Evolutionary conservation across 2,113 vertebrate genomes (phyloP).

Genomic region (Antigone vipio): DNA sequence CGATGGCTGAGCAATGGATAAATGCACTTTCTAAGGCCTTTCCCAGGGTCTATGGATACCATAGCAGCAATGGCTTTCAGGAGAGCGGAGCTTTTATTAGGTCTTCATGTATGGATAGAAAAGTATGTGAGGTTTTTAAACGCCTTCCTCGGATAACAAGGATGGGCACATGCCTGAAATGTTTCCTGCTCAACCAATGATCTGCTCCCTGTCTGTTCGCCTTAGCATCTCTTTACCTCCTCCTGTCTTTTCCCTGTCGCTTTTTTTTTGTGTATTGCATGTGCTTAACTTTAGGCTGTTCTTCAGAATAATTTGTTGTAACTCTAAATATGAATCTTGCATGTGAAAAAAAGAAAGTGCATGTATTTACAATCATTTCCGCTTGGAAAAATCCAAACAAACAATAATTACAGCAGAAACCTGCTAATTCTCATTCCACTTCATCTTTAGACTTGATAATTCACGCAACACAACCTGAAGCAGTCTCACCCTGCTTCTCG

Average conservation of each 20-base stretch:
- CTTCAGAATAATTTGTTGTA: neutral
- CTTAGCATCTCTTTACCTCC: neutral
- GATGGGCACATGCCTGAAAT: neutral
- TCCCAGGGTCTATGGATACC: neutral
- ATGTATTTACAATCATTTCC: slow-evolving; percentile 12
- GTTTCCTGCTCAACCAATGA: neutral
- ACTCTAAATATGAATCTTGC: neutral
- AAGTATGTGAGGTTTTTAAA: neutral
- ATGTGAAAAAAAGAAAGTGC: neutral
- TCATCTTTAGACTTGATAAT: neutral
- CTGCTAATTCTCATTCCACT: slow-evolving; percentile 31
- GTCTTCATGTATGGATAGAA: neutral
- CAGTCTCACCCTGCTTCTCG: neutral
- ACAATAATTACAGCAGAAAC: neutral
- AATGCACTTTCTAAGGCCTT: neutral
- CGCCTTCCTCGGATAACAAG: rapidly evolving
- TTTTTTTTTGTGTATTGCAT: neutral
- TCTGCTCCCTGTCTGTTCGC: neutral
- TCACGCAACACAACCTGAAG: neutral
- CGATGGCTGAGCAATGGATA: neutral
- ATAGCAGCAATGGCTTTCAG: neutral
- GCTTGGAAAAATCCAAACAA: slow-evolving; percentile 9
- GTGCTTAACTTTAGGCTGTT: slow-evolving; percentile 12
- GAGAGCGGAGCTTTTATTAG: neutral
- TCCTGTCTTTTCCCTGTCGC: neutral